Evolutionary conservation across 2,797 vertebrate genomes (phyloP).

Genomic region (Balearica regulorum): DNA sequence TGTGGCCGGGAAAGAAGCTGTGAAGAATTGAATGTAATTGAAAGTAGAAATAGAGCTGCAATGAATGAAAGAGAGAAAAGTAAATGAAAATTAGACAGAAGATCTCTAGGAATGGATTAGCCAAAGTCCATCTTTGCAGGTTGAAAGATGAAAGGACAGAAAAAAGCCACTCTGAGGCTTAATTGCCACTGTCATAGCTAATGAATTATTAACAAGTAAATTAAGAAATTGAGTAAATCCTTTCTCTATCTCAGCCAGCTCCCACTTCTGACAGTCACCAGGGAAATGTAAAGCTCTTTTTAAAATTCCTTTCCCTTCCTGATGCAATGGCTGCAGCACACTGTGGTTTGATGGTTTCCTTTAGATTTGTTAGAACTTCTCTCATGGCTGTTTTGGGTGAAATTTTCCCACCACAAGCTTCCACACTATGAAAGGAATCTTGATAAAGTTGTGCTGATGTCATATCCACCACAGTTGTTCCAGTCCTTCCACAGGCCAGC

Average conservation of each 20-base stretch:
- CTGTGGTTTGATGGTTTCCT: background rate
- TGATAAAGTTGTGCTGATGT: background rate
- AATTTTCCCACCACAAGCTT: background rate
- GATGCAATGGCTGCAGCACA: background rate
- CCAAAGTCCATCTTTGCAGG: background rate
- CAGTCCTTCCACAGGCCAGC: background rate
- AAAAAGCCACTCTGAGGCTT: background rate
- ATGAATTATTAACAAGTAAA: constrained; percentile 56
- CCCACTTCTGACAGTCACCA: background rate
- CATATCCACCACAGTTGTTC: background rate
- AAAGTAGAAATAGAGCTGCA: background rate
- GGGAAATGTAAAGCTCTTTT: background rate
- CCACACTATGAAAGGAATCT: background rate
- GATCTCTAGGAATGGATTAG: background rate
- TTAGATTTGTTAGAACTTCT: background rate
- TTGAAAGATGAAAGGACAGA: constrained; percentile 17
- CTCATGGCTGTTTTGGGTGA: background rate
- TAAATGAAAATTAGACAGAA: constrained; percentile 25
- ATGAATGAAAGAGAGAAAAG: background rate
- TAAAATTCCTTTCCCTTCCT: background rate
- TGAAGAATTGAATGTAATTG: background rate
- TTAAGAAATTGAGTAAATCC: constrained; percentile 35
- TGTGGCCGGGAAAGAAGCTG: background rate
- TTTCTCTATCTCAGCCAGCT: background rate
- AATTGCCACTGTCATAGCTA: constrained; percentile 35